Conservation (phyloP, 2,888 invertebrate species). For the Abscondita cerata region DNA sequence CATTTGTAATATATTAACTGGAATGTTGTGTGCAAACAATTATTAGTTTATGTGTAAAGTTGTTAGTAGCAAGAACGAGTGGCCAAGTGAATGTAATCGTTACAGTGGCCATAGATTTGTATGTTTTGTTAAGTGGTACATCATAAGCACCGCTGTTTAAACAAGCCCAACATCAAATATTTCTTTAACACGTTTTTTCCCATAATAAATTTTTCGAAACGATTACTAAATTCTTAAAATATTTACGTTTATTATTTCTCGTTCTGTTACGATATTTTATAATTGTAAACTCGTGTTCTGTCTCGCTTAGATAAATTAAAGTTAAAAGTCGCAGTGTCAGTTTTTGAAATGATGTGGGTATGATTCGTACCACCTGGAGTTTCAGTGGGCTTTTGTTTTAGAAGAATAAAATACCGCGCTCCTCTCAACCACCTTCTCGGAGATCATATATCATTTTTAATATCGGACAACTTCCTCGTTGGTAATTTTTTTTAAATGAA, state of each 20-base stretch:
- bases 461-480: constrained; percentile 22
- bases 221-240: constrained; percentile 32
- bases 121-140: constrained; percentile 42
- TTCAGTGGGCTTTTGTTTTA: constrained; percentile 47
- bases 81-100: constrained; percentile 32
- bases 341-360: constrained; percentile 50
- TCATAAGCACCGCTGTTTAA: constrained; percentile 39
- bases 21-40: constrained; percentile 31
- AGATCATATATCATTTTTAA: constrained; percentile 42
- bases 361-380: constrained; percentile 52
- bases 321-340: constrained; percentile 48
- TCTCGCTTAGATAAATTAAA: constrained; percentile 50
- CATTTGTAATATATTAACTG: constrained; percentile 22
- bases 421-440: constrained; percentile 49
- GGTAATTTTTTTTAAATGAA: constrained; percentile 4
- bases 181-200: constrained; percentile 27
- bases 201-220: constrained; percentile 12
- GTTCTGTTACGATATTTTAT: constrained; percentile 40
- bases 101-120: constrained; percentile 42
- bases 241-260: constrained; percentile 25
- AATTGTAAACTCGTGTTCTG: constrained; percentile 51
- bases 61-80: constrained; percentile 25
- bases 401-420: constrained; percentile 41
- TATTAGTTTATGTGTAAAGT: constrained; percentile 31
- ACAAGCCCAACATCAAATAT: constrained; percentile 29